Conservation (phyloP, 2,113 vertebrate species). For the Mirza zaza region DNA sequence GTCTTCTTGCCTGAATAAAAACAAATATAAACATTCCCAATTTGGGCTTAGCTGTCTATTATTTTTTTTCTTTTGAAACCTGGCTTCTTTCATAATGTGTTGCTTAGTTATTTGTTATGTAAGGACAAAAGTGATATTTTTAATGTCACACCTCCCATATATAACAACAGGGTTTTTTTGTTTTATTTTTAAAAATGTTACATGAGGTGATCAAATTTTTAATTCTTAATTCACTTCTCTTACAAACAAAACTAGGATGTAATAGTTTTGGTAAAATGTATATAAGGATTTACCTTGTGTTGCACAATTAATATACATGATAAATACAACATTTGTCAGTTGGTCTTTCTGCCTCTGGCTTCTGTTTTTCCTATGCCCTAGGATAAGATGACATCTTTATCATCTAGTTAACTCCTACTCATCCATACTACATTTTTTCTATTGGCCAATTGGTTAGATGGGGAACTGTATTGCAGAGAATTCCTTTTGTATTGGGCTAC, state of each 20-base stretch:
- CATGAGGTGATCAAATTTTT: not conserved
- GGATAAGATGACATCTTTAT: not conserved
- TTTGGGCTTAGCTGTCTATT: not conserved
- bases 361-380: not conserved
- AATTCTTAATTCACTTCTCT: not conserved
- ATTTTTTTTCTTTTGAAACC: not conserved
- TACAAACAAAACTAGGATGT: not conserved
- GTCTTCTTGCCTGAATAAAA: not conserved
- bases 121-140: not conserved
- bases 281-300: not conserved
- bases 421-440: not conserved
- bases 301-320: not conserved
- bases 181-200: not conserved
- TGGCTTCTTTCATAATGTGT: not conserved
- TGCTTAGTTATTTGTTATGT: not conserved
- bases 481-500: not conserved
- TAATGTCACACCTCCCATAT: not conserved
- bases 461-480: too few relatives aligned
- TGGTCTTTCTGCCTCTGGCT: not conserved
- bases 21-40: fast-evolving
- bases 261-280: not conserved
- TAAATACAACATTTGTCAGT: not conserved
- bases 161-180: not conserved
- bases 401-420: not conserved
- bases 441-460: not conserved